Percentiles rank a stretch among this genome's conserved stretches.
Evolutionary conservation across 1,140 invertebrate genomes (phyloP).

Genomic region (Subanguina moxae): DNA sequence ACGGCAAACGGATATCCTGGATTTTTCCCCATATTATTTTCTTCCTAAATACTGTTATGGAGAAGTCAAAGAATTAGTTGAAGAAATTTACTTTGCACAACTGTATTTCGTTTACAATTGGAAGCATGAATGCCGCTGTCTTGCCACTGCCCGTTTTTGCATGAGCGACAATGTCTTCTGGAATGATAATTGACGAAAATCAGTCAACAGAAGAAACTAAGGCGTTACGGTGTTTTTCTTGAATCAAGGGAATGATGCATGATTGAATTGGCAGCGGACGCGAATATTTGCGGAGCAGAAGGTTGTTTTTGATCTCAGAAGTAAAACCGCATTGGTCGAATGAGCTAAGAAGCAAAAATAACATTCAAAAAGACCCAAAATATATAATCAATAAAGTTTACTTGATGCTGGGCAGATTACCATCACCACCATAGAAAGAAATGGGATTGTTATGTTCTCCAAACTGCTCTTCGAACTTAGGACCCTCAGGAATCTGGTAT

Average conservation of each 20-base stretch:
- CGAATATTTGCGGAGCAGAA: slow-evolving; percentile 21
- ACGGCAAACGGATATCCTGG: slow-evolving; percentile 12
- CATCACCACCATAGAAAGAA: not conserved
- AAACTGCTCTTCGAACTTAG: not conserved
- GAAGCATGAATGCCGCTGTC: slow-evolving; percentile 27
- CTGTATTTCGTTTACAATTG: slow-evolving; percentile 21
- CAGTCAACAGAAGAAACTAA: not conserved
- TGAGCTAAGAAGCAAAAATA: not conserved
- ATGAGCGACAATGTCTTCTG: slow-evolving; percentile 24
- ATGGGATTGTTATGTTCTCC: not conserved
- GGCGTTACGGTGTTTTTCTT: not conserved
- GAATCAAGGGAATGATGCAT: slow-evolving; percentile 12
- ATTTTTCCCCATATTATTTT: not conserved
- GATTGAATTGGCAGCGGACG: slow-evolving; percentile 20
- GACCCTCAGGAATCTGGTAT: slow-evolving; percentile 17
- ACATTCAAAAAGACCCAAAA: not conserved
- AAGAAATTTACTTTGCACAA: not conserved
- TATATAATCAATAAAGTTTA: not conserved
- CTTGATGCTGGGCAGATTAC: not conserved
- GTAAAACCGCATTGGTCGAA: slow-evolving; percentile 26
- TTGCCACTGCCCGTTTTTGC: slow-evolving; percentile 35
- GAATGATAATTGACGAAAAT: slow-evolving; percentile 8
- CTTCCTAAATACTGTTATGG: not conserved
- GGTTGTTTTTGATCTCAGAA: slow-evolving; percentile 19
- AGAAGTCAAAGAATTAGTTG: not conserved